Evolutionary conservation across 2,797 vertebrate species (phyloP).

Genomic region (Tapirus indicus): DNA sequence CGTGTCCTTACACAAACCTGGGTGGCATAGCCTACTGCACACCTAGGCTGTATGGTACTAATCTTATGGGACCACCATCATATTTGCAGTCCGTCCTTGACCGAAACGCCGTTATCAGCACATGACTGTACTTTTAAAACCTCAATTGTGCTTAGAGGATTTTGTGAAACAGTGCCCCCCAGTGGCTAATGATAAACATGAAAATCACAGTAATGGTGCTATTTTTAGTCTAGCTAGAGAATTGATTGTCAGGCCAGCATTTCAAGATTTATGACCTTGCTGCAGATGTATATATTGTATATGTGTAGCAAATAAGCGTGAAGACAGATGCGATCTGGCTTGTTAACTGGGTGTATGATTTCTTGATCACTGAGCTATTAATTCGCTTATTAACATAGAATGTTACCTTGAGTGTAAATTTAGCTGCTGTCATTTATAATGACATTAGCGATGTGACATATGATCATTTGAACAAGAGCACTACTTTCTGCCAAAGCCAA

Average conservation of each 20-base stretch:
- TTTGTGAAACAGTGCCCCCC: conserved; percentile 81
- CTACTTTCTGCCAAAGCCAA: conserved; percentile 37
- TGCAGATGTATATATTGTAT: background rate
- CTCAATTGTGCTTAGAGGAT: background rate
- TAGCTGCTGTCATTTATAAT: conserved; percentile 2
- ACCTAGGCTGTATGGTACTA: too few species aligned
- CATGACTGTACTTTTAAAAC: background rate
- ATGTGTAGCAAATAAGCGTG: background rate
- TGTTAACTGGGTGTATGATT: background rate
- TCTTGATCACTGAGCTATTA: conserved; percentile 47
- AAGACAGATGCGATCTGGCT: background rate
- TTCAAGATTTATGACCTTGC: background rate
- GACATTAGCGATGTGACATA: background rate
- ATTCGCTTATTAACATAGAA: conserved; percentile 50
- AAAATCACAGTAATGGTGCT: rapidly evolving
- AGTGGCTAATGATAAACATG: conserved; percentile 68
- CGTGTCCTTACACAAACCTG: too few species aligned
- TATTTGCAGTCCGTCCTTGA: too few species aligned
- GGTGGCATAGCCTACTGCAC: too few species aligned
- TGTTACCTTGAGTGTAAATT: background rate
- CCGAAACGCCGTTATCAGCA: too few species aligned
- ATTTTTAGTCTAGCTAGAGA: background rate
- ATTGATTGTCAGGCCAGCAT: background rate
- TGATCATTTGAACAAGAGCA: background rate
- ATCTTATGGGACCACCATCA: too few species aligned